These are phyloP conservation scores for Intellagama lesueurii DNA, from an alignment of 2,797 vertebrate species.

Conservation along the genomic window DNA sequence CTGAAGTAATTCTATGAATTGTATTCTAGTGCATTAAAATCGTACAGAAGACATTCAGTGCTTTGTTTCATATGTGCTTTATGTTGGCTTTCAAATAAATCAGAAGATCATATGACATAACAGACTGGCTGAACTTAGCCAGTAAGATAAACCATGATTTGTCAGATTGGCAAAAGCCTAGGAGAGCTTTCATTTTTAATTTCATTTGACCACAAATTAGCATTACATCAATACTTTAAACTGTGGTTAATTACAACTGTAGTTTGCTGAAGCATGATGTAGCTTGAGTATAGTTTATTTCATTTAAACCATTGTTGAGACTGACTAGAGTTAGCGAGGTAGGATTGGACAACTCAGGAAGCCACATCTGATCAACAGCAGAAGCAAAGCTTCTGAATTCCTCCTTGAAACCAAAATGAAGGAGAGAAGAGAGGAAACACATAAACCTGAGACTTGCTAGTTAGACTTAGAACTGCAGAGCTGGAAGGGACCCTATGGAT, in stretches of 20 bases:
- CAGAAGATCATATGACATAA: background rate
- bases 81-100: too few relatives aligned
- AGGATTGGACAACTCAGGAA: background rate
- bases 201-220: background rate
- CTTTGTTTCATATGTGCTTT: too few relatives aligned
- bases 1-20: too few relatives aligned
- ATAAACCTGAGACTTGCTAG: background rate
- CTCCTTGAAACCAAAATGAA: background rate
- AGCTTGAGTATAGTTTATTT: background rate
- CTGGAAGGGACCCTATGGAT: too few relatives aligned
- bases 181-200: background rate
- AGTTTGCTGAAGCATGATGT: background rate
- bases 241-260: background rate
- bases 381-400: background rate
- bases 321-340: background rate
- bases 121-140: background rate
- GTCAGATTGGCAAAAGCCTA: background rate
- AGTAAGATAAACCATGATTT: background rate
- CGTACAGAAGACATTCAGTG: too few relatives aligned
- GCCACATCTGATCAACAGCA: background rate
- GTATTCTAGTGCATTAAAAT: too few relatives aligned
- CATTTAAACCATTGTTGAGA: background rate
- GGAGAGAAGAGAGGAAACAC: background rate
- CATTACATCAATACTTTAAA: background rate
- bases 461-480: too few relatives aligned